Conservation (phyloP, 2,113 vertebrate genomes). For the Myxocyprinus asiaticus region DNA sequence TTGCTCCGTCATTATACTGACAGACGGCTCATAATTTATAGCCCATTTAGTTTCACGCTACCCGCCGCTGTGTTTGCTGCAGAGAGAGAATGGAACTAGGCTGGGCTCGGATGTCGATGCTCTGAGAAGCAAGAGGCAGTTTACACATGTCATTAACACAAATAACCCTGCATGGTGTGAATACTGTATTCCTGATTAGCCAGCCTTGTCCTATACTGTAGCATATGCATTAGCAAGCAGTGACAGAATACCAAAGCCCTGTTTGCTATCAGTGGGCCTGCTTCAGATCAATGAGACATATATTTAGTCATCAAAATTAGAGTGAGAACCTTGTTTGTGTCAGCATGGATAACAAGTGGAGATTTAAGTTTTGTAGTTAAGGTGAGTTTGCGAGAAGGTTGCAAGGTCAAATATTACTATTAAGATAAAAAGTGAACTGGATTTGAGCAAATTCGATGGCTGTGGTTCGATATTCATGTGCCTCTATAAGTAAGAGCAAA, state of each 20-base stretch:
- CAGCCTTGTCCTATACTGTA: constrained; percentile 58
- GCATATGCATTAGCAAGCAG: constrained; percentile 68
- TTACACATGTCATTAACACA: constrained; percentile 70
- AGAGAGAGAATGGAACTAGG: constrained; percentile 41
- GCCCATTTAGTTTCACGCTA: constrained; percentile 38
- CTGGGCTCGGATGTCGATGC: constrained; percentile 47
- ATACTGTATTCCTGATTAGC: constrained; percentile 71
- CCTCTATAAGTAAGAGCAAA: too few species aligned
- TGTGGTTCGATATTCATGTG: too few species aligned
- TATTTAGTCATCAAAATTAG: constrained; percentile 74
- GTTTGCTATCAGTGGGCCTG: constrained; percentile 68
- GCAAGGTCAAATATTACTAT: constrained; percentile 39
- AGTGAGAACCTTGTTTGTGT: constrained; percentile 64
- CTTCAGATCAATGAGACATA: constrained; percentile 72
- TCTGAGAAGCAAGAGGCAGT: constrained; percentile 30
- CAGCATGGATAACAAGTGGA: constrained; percentile 37
- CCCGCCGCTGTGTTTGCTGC: constrained; percentile 46
- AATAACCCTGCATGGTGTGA: constrained; percentile 68
- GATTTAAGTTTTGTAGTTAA: neutral
- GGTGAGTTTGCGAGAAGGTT: constrained; percentile 12
- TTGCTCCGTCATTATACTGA: constrained; percentile 63
- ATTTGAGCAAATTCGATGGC: too few species aligned
- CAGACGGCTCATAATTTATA: constrained; percentile 53
- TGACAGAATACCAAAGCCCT: constrained; percentile 69
- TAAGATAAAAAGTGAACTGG: neutral